phyloP scores from a whole-genome alignment of 2,888 invertebrate genomes.

The Schizaphis graminum region DNA sequence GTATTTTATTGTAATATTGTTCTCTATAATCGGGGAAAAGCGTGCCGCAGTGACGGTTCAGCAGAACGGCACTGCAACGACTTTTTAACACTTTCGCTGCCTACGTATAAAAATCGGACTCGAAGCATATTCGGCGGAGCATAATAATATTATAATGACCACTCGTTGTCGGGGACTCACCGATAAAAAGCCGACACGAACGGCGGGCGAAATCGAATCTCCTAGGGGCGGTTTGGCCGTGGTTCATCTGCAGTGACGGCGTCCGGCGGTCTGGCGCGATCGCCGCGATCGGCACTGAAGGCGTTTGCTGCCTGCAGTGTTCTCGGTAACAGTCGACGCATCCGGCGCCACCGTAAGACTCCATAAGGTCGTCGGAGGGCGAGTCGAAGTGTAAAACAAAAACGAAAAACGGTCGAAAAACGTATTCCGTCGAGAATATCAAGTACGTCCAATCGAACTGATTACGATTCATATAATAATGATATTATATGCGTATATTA shows the following conservation, averaged over 20 bases:
- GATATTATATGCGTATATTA: not conserved
- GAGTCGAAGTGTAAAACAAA: not conserved
- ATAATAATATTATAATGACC: not conserved
- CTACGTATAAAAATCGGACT: not conserved
- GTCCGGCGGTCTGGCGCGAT: not conserved
- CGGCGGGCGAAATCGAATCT: slow-evolving; percentile 18
- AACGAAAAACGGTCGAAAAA: not conserved
- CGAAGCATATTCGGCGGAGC: not conserved
- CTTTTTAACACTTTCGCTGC: not conserved
- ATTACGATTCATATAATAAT: not conserved
- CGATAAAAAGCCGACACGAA: slow-evolving; percentile 45
- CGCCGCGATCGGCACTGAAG: not conserved
- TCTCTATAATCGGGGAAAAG: not conserved
- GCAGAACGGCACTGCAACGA: not conserved
- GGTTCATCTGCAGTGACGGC: not conserved
- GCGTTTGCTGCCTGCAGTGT: slow-evolving; percentile 49
- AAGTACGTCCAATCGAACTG: not conserved
- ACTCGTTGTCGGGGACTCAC: slow-evolving; percentile 33
- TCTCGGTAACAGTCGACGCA: slow-evolving; percentile 55
- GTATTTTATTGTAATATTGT: not conserved
- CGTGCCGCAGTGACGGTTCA: not conserved
- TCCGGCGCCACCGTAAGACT: slow-evolving; percentile 27
- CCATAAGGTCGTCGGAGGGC: not conserved
- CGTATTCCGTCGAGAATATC: not conserved
- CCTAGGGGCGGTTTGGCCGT: not conserved